A percentile compares a stretch with the other conserved stretches of the same genome.
Evolutionary conservation across 2,113 vertebrate genomes (phyloP).

Genomic region (Pogona vitticeps): DNA sequence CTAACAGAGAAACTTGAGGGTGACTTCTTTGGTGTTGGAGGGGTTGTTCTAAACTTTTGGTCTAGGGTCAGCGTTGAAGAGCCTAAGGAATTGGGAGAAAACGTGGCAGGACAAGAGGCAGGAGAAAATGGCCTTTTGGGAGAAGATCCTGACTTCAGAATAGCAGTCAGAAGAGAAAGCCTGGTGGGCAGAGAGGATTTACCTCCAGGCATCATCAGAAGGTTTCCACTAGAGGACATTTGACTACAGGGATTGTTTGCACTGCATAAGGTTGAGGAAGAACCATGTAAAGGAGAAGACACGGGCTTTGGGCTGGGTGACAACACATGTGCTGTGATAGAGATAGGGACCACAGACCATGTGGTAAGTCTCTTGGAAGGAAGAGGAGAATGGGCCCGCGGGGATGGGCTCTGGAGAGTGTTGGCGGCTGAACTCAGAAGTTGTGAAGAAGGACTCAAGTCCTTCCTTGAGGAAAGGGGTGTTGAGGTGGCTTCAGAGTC

Average conservation of each 20-base stretch:
- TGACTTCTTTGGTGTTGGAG: constrained; percentile 67
- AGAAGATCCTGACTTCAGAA: constrained; percentile 86
- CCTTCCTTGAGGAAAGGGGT: constrained; percentile 34
- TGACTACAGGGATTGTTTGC: constrained; percentile 66
- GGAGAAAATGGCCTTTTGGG: constrained; percentile 69
- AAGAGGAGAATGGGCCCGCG: constrained; percentile 59
- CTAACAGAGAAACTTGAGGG: constrained; percentile 65
- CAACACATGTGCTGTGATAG: constrained; percentile 80
- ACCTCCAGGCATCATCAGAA: constrained; percentile 60
- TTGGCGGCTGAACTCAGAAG: constrained; percentile 62
- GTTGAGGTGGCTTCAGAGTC: constrained; percentile 19
- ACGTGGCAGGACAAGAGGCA: constrained; percentile 77
- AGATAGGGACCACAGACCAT: constrained; percentile 81
- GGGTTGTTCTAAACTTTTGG: constrained; percentile 64
- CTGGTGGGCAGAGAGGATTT: constrained; percentile 82
- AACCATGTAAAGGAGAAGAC: constrained; percentile 74
- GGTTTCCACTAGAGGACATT: constrained; percentile 67
- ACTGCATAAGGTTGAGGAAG: constrained; percentile 79
- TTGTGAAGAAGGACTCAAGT: not conserved
- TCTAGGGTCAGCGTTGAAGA: constrained; percentile 73
- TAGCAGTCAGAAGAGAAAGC: constrained; percentile 91
- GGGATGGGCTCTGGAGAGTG: constrained; percentile 62
- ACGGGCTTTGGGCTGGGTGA: constrained; percentile 85
- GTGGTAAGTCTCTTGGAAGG: constrained; percentile 73
- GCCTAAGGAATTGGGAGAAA: constrained; percentile 79